These are phyloP conservation scores for Melipona bicolor DNA, from an alignment of 2,888 invertebrate species.

Conservation along the genomic window DNA sequence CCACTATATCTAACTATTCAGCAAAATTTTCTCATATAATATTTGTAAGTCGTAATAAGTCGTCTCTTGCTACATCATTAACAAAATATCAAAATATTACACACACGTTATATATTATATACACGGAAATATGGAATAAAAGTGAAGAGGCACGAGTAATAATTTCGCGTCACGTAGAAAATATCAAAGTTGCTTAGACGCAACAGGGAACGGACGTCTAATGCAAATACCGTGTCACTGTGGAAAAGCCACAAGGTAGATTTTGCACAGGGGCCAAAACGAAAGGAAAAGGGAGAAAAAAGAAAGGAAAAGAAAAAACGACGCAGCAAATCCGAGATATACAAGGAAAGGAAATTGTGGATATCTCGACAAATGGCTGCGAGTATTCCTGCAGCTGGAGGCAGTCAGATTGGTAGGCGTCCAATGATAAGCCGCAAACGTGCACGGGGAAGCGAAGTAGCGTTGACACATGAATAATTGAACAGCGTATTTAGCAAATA, in stretches of 20 bases:
- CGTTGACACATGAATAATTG: conserved; percentile 73
- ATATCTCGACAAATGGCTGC: conserved; percentile 24
- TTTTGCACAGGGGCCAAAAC: too few species aligned
- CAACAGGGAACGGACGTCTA: conserved; percentile 7
- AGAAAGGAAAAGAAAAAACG: too few species aligned
- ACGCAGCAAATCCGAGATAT: neutral
- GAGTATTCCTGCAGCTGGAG: conserved; percentile 17
- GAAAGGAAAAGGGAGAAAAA: too few species aligned
- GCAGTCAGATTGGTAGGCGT: conserved; percentile 52
- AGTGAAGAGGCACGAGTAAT: neutral
- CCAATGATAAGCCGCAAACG: conserved; percentile 51
- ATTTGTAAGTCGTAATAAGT: too few species aligned
- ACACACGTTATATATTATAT: too few species aligned
- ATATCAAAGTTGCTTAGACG: neutral
- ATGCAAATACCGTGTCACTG: conserved; percentile 33
- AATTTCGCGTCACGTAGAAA: neutral
- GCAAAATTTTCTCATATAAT: too few species aligned
- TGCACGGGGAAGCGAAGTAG: conserved; percentile 34
- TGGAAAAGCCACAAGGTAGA: neutral
- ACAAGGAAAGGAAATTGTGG: conserved; percentile 26
- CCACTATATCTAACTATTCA: too few species aligned
- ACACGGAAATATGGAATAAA: too few species aligned
- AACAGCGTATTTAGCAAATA: conserved; percentile 74
- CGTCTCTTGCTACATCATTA: too few species aligned
- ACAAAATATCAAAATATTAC: too few species aligned